Base-by-base conservation (phyloP, 2,888 invertebrate genomes). In the Trissolcus brochymenae region DNA sequence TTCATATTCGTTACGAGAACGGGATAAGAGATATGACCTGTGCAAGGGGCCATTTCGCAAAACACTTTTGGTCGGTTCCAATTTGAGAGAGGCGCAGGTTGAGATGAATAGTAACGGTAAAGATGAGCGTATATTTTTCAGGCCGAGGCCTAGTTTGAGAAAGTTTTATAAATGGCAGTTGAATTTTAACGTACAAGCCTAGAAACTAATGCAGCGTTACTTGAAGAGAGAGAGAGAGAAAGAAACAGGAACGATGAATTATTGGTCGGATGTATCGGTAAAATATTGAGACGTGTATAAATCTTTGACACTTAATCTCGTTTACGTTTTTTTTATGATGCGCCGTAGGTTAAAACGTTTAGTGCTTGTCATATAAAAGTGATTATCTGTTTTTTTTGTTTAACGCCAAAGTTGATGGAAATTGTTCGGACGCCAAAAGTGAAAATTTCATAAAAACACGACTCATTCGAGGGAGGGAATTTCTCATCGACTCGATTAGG, bases 91-190 rank as follows among this genome's bases (percentile, higher is more conserved):
- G 54, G 17, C 54, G 46, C 49, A 62, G 51, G 51, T 62, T 62
- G 56, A 61, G 49, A 71, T 51, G 51, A 43, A 50, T 57, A 50
- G 17, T 72, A 72, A 72, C 71, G 57, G 71, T 72, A 72, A 57
- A 46, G 64, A 64, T 64, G 53, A 62, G 62, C 51, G 62, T 9
- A 50, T 53, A 64, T 72, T 72, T 72, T 72, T 72, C 56, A 72
- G 54, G 25, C 13, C 46, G 29, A 64, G 57, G 64, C 46, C 71
- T 64, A 72, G 71, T 64, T 64, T 59, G 71, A 72, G 64, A 64
- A 64, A 72, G 51, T 72, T 64, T 72, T 64, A 72, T 72, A 72
- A 72, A 72, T 72, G 71, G 54, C 59, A 72, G 64, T 72, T 64
- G 62, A 72, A 64, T 51, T 62, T 41, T 61, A 71, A 62, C 57